Conservation (phyloP, 2,797 vertebrate genomes). For the Mastacembelus armatus region DNA sequence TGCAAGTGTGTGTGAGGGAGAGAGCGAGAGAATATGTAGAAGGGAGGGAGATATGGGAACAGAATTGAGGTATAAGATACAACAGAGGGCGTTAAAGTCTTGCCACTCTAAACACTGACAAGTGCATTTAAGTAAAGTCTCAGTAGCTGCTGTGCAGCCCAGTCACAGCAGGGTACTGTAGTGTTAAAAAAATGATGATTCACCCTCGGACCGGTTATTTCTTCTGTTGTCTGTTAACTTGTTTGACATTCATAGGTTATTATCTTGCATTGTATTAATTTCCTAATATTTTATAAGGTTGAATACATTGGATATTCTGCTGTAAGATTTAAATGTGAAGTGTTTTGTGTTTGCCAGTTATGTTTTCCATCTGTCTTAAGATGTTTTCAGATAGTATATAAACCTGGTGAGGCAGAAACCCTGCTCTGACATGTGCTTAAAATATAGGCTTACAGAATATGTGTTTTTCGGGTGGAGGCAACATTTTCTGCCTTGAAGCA, state of each 20-base stretch:
- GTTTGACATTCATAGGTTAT: constrained; percentile 13
- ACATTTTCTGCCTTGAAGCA: constrained; percentile 69
- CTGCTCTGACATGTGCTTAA: constrained; percentile 37
- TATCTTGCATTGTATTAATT: background rate
- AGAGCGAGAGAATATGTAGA: background rate
- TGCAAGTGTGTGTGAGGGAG: constrained; percentile 10
- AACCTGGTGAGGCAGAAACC: constrained; percentile 18
- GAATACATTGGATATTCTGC: background rate
- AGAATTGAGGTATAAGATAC: constrained; percentile 25
- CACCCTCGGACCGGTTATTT: constrained; percentile 59
- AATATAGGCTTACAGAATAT: constrained; percentile 58
- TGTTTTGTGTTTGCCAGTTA: background rate
- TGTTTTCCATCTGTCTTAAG: constrained; percentile 8
- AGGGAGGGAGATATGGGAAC: background rate
- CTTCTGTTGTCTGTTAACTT: constrained; percentile 23
- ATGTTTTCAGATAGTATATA: constrained; percentile 1
- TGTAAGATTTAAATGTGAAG: background rate
- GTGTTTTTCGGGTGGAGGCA: constrained; percentile 61
- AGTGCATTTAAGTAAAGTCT: constrained; percentile 55
- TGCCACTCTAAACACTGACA: constrained; percentile 53
- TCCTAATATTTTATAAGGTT: background rate
- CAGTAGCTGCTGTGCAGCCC: constrained; percentile 76
- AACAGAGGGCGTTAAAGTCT: constrained; percentile 51
- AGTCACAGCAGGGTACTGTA: constrained; percentile 75
- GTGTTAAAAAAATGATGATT: constrained; percentile 73